These are phyloP conservation scores for Strix occidentalis DNA, from an alignment of 2,797 vertebrate genomes.

Conservation along the genomic window DNA sequence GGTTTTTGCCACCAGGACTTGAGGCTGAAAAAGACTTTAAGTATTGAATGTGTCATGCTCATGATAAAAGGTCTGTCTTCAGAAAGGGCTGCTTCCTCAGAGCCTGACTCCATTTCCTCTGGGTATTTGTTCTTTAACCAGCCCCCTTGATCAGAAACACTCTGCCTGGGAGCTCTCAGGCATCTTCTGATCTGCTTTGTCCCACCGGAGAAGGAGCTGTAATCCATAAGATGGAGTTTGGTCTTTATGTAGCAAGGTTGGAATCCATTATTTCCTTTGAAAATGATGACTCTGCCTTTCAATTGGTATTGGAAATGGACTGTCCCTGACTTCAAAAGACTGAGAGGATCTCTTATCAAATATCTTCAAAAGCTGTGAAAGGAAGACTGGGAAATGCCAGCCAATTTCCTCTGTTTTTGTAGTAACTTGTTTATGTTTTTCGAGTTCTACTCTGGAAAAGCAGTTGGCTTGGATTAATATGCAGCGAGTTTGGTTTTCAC, in stretches of 20 bases:
- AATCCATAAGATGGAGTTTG: not conserved
- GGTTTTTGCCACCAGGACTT: not conserved
- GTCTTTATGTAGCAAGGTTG: not conserved
- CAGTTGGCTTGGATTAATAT: conserved; percentile 36
- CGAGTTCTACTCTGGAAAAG: not conserved
- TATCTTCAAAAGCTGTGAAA: conserved; percentile 56
- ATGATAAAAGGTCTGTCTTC: not conserved
- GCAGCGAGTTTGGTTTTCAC: not conserved
- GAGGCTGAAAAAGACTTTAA: not conserved
- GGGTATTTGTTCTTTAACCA: not conserved
- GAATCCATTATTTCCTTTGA: not conserved
- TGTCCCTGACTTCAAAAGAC: conserved; percentile 41
- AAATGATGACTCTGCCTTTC: not conserved
- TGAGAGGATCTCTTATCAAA: conserved; percentile 45
- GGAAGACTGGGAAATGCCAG: conserved; percentile 53
- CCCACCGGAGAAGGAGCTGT: not conserved
- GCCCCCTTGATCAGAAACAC: not conserved
- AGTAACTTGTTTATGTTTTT: conserved; percentile 38
- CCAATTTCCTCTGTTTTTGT: conserved; percentile 47
- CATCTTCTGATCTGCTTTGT: not conserved
- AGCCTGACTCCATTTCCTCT: not conserved
- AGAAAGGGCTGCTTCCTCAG: not conserved
- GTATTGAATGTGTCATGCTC: not conserved
- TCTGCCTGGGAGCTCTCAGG: not conserved
- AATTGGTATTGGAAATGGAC: not conserved